These are phyloP conservation scores for Keiferia lycopersicella DNA, from an alignment of 2,888 invertebrate species.

Conservation along the genomic window DNA sequence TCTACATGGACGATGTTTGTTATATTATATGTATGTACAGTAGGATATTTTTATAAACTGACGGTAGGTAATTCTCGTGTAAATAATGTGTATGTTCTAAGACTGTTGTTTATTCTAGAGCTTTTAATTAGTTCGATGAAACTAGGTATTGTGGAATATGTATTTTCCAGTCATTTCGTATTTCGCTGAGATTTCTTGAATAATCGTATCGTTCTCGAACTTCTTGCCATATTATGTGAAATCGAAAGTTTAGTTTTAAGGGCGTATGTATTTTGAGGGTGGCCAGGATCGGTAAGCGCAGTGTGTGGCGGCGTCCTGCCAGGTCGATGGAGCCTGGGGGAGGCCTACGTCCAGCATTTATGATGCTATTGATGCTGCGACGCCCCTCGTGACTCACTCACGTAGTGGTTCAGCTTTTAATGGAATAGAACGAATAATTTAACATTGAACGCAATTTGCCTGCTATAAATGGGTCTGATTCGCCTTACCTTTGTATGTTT, in stretches of 20 bases:
- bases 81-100: constrained; percentile 78
- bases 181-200: constrained; percentile 35
- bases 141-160: constrained; percentile 63
- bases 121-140: constrained; percentile 75
- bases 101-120: constrained; percentile 80
- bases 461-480: too few relatives aligned
- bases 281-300: too few relatives aligned
- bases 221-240: constrained; percentile 49
- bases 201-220: constrained; percentile 35
- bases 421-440: too few relatives aligned
- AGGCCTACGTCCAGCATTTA: too few relatives aligned
- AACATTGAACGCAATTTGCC: too few relatives aligned
- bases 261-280: too few relatives aligned
- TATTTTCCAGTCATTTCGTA: constrained; percentile 77
- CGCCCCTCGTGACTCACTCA: too few relatives aligned
- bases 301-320: too few relatives aligned
- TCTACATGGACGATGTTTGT: constrained; percentile 74
- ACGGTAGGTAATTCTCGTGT: constrained; percentile 61
- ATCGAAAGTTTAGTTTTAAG: constrained; percentile 37
- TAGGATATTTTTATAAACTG: constrained; percentile 76
- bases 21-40: constrained; percentile 78
- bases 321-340: too few relatives aligned
- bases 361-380: too few relatives aligned
- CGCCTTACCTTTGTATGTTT: too few relatives aligned
- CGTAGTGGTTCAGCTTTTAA: too few relatives aligned